A percentile compares a stretch with the other conserved stretches of the same genome.
phyloP scores from a whole-genome alignment of 2,113 vertebrate species.

The Lagopus leucura region DNA sequence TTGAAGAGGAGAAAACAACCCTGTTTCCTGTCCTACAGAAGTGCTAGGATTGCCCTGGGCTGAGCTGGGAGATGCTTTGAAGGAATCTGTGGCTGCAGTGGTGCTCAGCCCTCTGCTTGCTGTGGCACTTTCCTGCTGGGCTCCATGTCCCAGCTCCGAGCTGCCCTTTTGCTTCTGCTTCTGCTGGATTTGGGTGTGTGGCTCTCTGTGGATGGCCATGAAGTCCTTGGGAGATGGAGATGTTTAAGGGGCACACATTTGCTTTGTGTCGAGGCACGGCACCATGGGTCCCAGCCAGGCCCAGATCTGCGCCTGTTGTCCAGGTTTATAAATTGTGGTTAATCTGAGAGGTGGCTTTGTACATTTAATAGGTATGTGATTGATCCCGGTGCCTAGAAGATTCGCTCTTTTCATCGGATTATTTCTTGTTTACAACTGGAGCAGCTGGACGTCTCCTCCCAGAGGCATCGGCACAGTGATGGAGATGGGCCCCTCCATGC shows the following conservation, averaged over 20 bases:
- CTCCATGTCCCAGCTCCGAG: neutral
- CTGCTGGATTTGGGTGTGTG: neutral
- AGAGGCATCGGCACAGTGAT: neutral
- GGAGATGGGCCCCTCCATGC: neutral
- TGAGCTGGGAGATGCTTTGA: neutral
- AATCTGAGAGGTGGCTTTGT: constrained; percentile 32
- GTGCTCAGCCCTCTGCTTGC: neutral
- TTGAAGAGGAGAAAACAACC: neutral
- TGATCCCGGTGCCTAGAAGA: constrained; percentile 16
- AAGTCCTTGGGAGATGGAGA: neutral
- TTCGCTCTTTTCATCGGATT: constrained; percentile 12
- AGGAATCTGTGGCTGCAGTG: fast-evolving
- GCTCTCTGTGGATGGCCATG: neutral
- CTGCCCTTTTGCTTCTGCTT: neutral
- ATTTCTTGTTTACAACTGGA: constrained; percentile 55
- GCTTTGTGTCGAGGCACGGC: neutral
- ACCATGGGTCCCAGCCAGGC: neutral
- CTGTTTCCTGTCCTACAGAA: neutral
- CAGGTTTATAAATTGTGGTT: constrained; percentile 22
- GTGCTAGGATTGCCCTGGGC: neutral
- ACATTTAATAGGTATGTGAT: constrained; percentile 36
- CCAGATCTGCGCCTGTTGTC: neutral
- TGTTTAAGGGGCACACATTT: neutral
- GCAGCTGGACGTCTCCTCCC: neutral
- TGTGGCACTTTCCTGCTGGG: neutral